These are phyloP conservation scores for Corvus hawaiiensis DNA, from an alignment of 2,113 vertebrate species.

Conservation along the genomic window DNA sequence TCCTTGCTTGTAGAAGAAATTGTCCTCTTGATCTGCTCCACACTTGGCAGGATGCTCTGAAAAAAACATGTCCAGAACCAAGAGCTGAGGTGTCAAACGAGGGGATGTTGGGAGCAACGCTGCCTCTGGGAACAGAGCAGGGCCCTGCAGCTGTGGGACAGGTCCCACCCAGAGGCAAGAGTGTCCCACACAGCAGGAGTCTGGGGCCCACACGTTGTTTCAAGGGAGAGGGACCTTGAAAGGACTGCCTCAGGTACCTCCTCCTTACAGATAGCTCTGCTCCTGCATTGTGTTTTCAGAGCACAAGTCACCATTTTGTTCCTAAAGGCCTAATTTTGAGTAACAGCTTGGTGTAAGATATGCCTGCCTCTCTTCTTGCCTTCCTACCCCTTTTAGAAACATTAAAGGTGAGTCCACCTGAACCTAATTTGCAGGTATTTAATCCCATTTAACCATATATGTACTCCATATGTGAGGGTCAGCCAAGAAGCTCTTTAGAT, in stretches of 20 bases:
- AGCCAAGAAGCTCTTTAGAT: not conserved
- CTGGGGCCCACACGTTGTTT: not conserved
- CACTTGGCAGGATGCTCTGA: not conserved
- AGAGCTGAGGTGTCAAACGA: not conserved
- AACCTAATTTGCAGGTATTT: not conserved
- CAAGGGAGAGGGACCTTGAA: not conserved
- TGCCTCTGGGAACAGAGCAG: not conserved
- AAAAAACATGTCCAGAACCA: not conserved
- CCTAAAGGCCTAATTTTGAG: not conserved
- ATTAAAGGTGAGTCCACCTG: not conserved
- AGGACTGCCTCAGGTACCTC: not conserved
- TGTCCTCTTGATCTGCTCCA: not conserved
- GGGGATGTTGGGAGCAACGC: fast-evolving
- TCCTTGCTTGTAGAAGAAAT: not conserved
- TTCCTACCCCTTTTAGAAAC: not conserved
- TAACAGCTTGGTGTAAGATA: too few species aligned
- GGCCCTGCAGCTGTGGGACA: not conserved
- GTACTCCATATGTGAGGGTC: not conserved
- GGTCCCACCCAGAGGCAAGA: not conserved
- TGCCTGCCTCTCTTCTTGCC: not conserved
- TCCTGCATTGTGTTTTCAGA: not conserved
- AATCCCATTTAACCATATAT: not conserved
- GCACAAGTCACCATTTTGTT: not conserved
- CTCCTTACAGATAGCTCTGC: not conserved
- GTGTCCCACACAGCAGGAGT: not conserved